These are phyloP conservation scores for Mionectes olivaceus DNA, from an alignment of 2,797 vertebrate genomes.

Conservation along the genomic window DNA sequence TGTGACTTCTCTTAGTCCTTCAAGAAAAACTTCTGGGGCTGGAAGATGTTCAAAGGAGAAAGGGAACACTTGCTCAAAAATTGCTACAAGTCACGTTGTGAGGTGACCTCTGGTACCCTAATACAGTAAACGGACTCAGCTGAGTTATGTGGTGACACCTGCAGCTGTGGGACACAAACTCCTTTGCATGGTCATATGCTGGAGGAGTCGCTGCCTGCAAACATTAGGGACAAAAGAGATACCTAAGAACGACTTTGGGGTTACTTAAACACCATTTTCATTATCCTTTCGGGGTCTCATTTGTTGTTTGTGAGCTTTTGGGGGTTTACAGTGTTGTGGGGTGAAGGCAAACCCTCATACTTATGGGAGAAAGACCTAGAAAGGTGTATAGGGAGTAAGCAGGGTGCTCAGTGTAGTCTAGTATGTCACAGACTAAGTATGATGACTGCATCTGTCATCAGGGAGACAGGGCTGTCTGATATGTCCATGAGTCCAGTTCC, in stretches of 20 bases:
- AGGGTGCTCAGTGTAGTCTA: background rate
- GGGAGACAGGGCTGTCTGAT: background rate
- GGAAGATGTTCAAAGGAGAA: background rate
- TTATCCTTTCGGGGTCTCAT: background rate
- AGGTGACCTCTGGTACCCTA: background rate
- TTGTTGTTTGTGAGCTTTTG: background rate
- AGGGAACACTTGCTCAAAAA: background rate
- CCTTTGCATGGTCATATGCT: background rate
- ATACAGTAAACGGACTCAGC: background rate
- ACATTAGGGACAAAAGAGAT: background rate
- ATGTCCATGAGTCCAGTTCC: background rate
- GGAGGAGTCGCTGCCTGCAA: background rate
- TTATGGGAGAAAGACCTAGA: background rate
- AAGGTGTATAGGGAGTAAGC: background rate
- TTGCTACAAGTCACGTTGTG: fast-evolving
- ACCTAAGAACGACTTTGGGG: background rate
- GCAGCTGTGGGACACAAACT: background rate
- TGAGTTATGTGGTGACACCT: background rate
- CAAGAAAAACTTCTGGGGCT: background rate
- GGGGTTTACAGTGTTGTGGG: background rate
- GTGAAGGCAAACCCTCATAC: fast-evolving
- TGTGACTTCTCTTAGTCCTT: background rate
- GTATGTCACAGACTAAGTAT: background rate
- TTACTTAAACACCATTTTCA: background rate
- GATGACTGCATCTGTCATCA: background rate